Evolutionary conservation across 2,888 invertebrate genomes (phyloP).

Genomic region (Agonopterix subpropinquella): DNA sequence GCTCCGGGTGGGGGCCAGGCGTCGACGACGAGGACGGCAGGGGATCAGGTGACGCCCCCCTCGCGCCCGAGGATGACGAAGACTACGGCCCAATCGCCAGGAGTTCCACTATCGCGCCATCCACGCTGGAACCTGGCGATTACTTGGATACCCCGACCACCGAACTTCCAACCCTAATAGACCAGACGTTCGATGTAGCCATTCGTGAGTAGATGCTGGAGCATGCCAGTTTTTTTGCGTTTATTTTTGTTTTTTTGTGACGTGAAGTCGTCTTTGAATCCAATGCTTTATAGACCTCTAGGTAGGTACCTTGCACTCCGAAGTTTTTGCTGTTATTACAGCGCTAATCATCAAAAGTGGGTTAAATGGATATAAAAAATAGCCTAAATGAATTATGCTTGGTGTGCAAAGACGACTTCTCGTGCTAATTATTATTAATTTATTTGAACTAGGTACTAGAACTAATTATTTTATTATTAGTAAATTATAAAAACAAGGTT

Average conservation of each 20-base stretch:
- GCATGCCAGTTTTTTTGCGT: slow-evolving; percentile 69
- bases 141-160: slow-evolving; percentile 9
- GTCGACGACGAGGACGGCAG: slow-evolving; percentile 85
- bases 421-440: no score
- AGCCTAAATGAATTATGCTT: no score
- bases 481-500: no score
- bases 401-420: no score
- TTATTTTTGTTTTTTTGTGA: slow-evolving; percentile 20
- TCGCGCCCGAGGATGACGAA: slow-evolving; percentile 61
- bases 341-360: no score
- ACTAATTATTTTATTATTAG: no score
- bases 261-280: slow-evolving; percentile 13
- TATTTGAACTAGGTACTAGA: no score
- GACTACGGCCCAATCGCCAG: slow-evolving; percentile 36
- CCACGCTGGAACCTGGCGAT: slow-evolving; percentile 23
- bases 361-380: no score
- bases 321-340: no score
- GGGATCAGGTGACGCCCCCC: slow-evolving; percentile 60
- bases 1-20: slow-evolving; percentile 85
- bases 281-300: no score
- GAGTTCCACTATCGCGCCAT: slow-evolving; percentile 14
- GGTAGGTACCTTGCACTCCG: no score
- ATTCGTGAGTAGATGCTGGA: slow-evolving; percentile 72
- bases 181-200: slow-evolving; percentile 50
- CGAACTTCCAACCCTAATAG: slow-evolving; percentile 9